A percentile compares a stretch with the other conserved stretches of the same genome.
phyloP scores from a whole-genome alignment of 2,113 vertebrate species.

The Alosa alosa region DNA sequence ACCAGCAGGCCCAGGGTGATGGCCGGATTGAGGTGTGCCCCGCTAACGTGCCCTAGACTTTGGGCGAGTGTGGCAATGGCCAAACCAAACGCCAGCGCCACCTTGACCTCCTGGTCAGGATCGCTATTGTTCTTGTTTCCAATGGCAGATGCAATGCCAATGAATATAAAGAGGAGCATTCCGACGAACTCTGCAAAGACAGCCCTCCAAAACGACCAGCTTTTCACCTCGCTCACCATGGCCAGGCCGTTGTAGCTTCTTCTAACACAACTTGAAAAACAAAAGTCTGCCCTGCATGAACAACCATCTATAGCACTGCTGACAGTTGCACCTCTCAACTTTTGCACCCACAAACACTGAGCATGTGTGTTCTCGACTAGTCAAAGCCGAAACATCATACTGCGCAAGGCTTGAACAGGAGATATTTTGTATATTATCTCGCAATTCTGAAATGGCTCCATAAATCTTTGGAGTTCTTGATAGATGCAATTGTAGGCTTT shows the following conservation, averaged over 20 bases:
- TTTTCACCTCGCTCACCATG: constrained; percentile 80
- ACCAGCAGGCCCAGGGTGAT: constrained; percentile 79
- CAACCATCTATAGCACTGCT: too few relatives aligned
- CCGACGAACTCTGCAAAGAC: constrained; percentile 80
- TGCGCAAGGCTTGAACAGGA: background rate
- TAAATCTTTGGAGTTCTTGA: too few relatives aligned
- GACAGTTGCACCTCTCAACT: too few relatives aligned
- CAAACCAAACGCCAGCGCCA: constrained; percentile 80
- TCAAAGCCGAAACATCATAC: background rate
- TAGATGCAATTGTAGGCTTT: too few relatives aligned
- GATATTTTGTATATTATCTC: background rate
- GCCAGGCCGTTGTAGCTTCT: constrained; percentile 18
- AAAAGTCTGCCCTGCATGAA: background rate
- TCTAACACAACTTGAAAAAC: background rate
- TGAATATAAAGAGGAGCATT: constrained; percentile 81
- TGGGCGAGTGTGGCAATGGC: constrained; percentile 81
- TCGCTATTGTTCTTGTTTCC: constrained; percentile 64
- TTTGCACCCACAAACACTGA: too few relatives aligned
- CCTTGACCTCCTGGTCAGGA: constrained; percentile 77
- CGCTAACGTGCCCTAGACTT: constrained; percentile 81
- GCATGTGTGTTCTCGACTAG: too few relatives aligned
- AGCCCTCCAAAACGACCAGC: constrained; percentile 79
- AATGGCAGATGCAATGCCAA: constrained; percentile 75
- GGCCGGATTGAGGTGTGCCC: constrained; percentile 81
- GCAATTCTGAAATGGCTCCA: background rate